Percentiles rank a stretch among this genome's conserved stretches.
phyloP scores from a whole-genome alignment of 1,140 invertebrate genomes.

The Zaprionus kolodkinae region DNA sequence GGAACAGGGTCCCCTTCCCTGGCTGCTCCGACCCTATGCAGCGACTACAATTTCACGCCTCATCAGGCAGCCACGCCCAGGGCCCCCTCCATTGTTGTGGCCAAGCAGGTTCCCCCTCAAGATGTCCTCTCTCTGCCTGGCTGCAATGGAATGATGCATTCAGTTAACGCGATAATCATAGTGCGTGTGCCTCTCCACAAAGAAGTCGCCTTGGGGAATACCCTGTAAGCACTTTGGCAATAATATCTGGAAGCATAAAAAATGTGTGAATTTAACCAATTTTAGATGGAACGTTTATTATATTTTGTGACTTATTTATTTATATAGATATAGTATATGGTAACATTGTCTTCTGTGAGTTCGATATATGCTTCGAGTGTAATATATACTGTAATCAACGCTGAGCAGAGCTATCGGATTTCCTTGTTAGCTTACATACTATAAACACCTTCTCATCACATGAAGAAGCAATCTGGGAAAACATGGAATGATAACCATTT shows the following conservation, averaged over 20 bases:
- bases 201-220: neutral
- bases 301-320: no score
- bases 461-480: neutral
- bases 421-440: neutral
- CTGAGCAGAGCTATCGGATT: neutral
- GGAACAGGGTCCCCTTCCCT: neutral
- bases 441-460: neutral
- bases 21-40: neutral
- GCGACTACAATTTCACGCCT: conserved; percentile 15
- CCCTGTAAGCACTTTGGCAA: neutral
- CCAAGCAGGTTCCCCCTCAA: neutral
- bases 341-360: no score
- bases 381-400: neutral
- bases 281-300: no score
- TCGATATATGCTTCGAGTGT: no score
- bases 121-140: neutral
- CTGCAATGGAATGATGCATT: neutral
- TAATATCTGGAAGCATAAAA: no score
- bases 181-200: neutral
- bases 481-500: neutral
- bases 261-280: no score
- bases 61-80: neutral
- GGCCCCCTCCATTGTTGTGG: neutral
- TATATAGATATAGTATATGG: no score
- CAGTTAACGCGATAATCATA: neutral